Conservation (phyloP, 2,797 vertebrate genomes). For the Epinephelus malabaricus region DNA sequence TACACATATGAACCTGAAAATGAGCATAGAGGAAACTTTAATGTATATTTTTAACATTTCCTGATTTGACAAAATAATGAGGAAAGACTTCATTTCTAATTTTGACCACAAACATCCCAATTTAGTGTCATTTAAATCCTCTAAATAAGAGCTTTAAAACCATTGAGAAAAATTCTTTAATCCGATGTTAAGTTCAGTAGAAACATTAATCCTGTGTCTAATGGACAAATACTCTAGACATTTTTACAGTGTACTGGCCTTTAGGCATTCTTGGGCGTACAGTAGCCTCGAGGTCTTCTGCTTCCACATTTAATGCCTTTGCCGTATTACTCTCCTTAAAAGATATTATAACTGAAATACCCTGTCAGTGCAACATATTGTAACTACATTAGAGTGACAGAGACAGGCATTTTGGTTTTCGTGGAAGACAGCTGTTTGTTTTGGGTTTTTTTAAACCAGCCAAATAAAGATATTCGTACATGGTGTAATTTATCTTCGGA, state of each 20-base stretch:
- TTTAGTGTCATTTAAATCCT: constrained; percentile 13
- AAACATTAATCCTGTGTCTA: constrained; percentile 57
- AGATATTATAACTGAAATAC: constrained; percentile 24
- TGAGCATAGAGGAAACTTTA: background rate
- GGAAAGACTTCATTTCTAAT: background rate
- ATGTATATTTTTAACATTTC: constrained; percentile 1
- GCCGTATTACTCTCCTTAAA: background rate
- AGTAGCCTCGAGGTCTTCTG: constrained; percentile 18
- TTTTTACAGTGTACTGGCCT: constrained; percentile 48
- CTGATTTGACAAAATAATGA: constrained; percentile 4
- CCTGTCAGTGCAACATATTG: constrained; percentile 19
- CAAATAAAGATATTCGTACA: constrained; percentile 40
- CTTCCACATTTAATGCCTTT: constrained; percentile 47
- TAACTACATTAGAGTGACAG: constrained; percentile 25
- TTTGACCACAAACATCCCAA: constrained; percentile 2
- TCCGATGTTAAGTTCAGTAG: constrained; percentile 19
- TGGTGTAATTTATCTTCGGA: constrained; percentile 33
- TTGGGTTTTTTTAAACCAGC: constrained; percentile 16
- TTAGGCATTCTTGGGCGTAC: constrained; percentile 33
- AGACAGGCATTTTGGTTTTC: constrained; percentile 18
- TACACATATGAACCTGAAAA: too few species aligned
- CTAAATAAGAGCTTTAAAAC: constrained; percentile 9
- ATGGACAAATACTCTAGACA: constrained; percentile 58
- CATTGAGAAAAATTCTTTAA: background rate
- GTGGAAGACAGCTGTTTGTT: constrained; percentile 21